Conservation (phyloP, 2,113 vertebrate species). For the Baryphthengus martii region DNA sequence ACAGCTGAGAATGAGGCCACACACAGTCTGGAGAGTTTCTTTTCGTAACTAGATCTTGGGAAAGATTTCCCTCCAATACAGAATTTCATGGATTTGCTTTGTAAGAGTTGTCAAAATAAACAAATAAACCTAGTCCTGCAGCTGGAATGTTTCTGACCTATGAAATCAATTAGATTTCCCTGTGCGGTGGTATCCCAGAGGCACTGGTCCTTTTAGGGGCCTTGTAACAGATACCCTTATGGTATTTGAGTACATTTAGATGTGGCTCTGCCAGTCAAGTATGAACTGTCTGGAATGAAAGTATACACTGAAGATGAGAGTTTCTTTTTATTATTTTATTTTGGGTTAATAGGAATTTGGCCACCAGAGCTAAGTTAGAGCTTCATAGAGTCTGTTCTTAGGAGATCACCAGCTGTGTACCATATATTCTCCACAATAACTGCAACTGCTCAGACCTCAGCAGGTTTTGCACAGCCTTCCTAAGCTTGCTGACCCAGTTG, state of each 20-base stretch:
- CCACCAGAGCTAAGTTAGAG: neutral
- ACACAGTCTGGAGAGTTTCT: conserved; percentile 37
- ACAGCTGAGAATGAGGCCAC: conserved; percentile 58
- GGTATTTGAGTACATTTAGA: neutral
- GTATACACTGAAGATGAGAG: neutral
- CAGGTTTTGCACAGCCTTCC: neutral
- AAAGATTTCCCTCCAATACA: conserved; percentile 38
- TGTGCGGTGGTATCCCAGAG: neutral
- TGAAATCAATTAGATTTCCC: conserved; percentile 30
- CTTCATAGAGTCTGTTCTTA: neutral
- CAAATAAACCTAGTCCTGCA: conserved; percentile 34
- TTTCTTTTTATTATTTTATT: neutral
- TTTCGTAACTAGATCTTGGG: conserved; percentile 54
- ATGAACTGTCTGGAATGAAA: neutral
- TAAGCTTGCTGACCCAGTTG: neutral
- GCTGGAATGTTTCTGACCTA: neutral
- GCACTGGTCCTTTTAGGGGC: neutral
- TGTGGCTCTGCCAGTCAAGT: neutral
- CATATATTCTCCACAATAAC: neutral
- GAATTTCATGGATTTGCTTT: conserved; percentile 51
- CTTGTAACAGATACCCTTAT: neutral
- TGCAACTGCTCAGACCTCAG: neutral
- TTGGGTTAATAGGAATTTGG: neutral
- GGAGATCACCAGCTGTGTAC: neutral
- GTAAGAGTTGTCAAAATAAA: conserved; percentile 37